phyloP scores from a whole-genome alignment of 1,140 invertebrate species.

The Orchesella cincta region DNA sequence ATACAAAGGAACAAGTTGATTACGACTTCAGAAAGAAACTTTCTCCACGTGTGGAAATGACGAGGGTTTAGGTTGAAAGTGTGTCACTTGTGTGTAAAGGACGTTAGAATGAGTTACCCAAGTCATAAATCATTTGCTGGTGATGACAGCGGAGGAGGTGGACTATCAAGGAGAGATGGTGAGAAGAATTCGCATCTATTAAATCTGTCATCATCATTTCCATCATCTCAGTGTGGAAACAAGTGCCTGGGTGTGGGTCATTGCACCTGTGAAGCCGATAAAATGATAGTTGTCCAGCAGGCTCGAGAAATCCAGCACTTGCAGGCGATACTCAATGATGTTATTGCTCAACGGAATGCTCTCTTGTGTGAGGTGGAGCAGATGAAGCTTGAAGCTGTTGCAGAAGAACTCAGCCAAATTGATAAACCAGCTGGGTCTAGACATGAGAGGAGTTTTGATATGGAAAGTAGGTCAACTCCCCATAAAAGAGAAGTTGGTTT shows the following conservation, averaged over 20 bases:
- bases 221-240: background rate
- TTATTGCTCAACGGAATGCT: slow-evolving; percentile 40
- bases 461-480: slow-evolving; percentile 1
- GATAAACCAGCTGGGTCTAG: slow-evolving; percentile 5
- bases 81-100: too few species aligned
- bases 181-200: background rate
- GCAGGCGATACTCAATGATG: slow-evolving; percentile 20
- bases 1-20: too few species aligned
- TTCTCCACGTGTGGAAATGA: too few species aligned
- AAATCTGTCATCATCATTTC: background rate
- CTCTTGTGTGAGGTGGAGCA: slow-evolving; percentile 46
- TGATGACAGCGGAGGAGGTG: background rate
- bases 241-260: background rate
- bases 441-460: background rate
- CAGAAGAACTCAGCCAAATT: slow-evolving; percentile 38
- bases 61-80: too few species aligned
- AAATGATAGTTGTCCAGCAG: background rate
- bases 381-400: slow-evolving; percentile 46
- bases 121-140: too few species aligned
- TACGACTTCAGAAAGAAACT: too few species aligned
- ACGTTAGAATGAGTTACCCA: too few species aligned
- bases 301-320: slow-evolving; percentile 39
- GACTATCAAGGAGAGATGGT: too few species aligned
- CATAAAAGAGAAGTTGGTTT: background rate
- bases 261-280: background rate